Evolutionary conservation across 2,888 invertebrate species (phyloP), one percentile per base, ranked within the genome.

Genomic region (Lysandra coridon): DNA sequence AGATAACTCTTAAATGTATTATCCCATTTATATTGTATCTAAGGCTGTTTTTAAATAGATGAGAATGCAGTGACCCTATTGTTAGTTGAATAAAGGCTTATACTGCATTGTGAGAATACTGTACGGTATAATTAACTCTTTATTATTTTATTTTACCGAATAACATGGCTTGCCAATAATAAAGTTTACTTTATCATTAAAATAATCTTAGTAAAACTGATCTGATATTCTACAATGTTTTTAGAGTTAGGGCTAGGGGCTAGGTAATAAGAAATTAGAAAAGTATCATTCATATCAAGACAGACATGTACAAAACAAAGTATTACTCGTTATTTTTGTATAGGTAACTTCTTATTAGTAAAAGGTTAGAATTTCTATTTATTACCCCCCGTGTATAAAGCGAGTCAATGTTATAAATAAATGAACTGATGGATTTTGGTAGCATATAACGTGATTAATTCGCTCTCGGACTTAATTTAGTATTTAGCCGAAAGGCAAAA

Each of bases 1-100:
- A 87, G 88, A 87, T 89, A 89, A 87, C 88, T 88, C 81, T 83
- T 83, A 86, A 90, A 91, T 88, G 86, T 90, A 90, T 89, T 90
- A 87, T 86, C 85, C 88, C 87, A 89, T 90, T 90, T 88, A 86
- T 85, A 84, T 85, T 85, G 86, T 81, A 84, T 89, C 88, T 87
- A 83, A 81, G 84, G 86, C 88, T 87, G 89, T 91, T 87, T 49
- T 87, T 87, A 86, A 88, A 83, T 84, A 87, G 86, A 87, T 86
- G 89, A 88, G 85, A 85, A 82, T 84, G 85, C 84, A 85, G 85
- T 76, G 33, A 76, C 17, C 30, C 33, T 57, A 76, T 76, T 76
- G 76, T 76, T 76, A 57, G 23, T 53, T 30, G 57, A 30, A 76
- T 57, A 76, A 57, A 76, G 57, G 33, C 53, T 12, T 23, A 23